Base-by-base conservation (phyloP, 2,113 vertebrate genomes). In the Oryzias celebensis region DNA sequence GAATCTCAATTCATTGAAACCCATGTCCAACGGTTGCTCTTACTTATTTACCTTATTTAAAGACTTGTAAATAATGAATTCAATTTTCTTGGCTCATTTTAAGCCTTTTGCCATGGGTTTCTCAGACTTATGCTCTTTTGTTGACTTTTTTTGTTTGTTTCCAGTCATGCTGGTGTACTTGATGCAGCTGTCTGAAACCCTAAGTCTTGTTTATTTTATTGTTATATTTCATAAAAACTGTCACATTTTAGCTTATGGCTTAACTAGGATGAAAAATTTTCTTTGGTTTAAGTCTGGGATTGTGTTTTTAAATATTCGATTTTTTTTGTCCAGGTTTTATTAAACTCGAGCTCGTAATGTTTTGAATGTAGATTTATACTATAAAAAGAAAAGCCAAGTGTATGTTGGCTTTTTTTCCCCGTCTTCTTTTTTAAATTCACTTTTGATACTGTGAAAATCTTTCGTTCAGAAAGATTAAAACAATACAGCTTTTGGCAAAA, bases 381-480 rank as follows among this genome's bases (percentile, higher is more conserved):
- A 88, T 91, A 90, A 87, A 89, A 83, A 89, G 84, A 86, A 87
- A 83, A 84, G 90, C 91, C 91, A 90, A 89, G 82, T 90, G 87
- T 90, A 90, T 90, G 87, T 90, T 90, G 91, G 90, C 90, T 87
- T 90, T 80, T 85, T 87, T 90, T 76, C 80, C 81, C 83, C 2
- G 2, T 36, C 2, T 79, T 71, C 76, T 82, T 92, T 18, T 69
- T 58, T 62, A 44, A 88, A 91, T 91, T 93, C 93, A 92, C 92
- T 95, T 96, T 96, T 95, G 93, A 95, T 95, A 95, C 94, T 95
- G 94, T 95, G 94, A 95, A 95, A 90, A 94, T 95, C 93, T 95
- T 96, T 95, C 94, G 58, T 91, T 89, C 78, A 22, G 93, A 94
- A 94, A 95, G 93, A 95, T 95, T 92, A 91, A 92, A 94, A 95